A percentile compares a stretch with the other conserved stretches of the same genome.
These are phyloP conservation scores for Larimichthys polyactis DNA, from an alignment of 2,113 vertebrate species.

Conservation along the genomic window DNA sequence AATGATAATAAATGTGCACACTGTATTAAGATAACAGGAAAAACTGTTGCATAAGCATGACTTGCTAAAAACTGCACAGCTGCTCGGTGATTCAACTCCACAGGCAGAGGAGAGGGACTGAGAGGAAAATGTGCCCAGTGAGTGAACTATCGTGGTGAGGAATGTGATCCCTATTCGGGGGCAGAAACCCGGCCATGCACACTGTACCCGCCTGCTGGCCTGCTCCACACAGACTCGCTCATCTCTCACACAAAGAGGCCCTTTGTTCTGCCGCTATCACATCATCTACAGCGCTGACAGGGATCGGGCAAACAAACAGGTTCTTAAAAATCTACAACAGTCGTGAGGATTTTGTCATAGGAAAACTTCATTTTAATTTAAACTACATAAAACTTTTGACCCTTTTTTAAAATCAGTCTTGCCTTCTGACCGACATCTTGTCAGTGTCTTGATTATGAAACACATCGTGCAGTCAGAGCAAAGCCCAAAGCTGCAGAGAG, in stretches of 20 bases:
- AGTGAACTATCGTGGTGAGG: constrained; percentile 39
- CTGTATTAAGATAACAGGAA: neutral
- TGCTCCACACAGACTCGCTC: constrained; percentile 34
- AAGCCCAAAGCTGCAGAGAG: constrained; percentile 50
- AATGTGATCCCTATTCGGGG: constrained; percentile 37
- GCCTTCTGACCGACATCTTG: constrained; percentile 11
- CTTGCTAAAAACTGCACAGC: constrained; percentile 60
- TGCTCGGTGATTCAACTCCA: constrained; percentile 37
- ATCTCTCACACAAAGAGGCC: constrained; percentile 60
- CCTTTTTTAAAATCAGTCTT: constrained; percentile 9
- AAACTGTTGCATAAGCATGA: constrained; percentile 74
- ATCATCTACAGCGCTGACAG: constrained; percentile 13
- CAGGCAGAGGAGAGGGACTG: neutral
- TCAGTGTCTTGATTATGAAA: constrained; percentile 37
- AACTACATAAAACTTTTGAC: too few species aligned
- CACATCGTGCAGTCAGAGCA: constrained; percentile 20
- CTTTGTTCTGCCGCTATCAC: constrained; percentile 57
- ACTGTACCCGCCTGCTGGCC: constrained; percentile 21
- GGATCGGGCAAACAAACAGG: neutral
- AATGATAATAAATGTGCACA: neutral
- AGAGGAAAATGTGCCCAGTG: constrained; percentile 21
- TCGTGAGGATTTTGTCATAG: neutral
- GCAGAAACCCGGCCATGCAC: constrained; percentile 20
- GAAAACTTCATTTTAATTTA: neutral
- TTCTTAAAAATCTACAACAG: neutral